These are phyloP conservation scores for Drosophila persimilis DNA, from an alignment of 1,140 invertebrate species.

Conservation along the genomic window DNA sequence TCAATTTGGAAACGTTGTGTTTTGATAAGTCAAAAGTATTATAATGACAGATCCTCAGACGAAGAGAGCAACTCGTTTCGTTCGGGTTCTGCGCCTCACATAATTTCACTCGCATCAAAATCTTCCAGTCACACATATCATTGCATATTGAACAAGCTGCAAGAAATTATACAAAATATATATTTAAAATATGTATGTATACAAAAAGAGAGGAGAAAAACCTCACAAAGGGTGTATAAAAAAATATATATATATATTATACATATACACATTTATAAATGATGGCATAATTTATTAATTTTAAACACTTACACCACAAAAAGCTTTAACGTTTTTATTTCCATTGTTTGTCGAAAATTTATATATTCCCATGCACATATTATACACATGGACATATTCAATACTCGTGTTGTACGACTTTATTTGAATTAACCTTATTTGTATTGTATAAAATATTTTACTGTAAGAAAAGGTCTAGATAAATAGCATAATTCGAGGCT, in stretches of 20 bases:
- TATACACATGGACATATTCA: conserved; percentile 48
- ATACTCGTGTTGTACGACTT: conserved; percentile 32
- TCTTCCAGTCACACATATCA: conserved; percentile 77
- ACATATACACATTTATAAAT: conserved; percentile 45
- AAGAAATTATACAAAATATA: conserved; percentile 57
- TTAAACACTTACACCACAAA: conserved; percentile 43
- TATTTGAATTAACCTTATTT: conserved; percentile 48
- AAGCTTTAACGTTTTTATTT: conserved; percentile 43
- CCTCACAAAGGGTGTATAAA: conserved; percentile 23
- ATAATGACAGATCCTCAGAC: conserved; percentile 8
- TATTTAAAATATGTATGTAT: conserved; percentile 52
- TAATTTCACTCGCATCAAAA: conserved; percentile 55
- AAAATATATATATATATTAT: neutral
- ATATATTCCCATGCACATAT: conserved; percentile 52
- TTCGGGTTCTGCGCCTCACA: conserved; percentile 13
- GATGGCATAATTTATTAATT: conserved; percentile 39
- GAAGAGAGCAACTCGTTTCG: conserved; percentile 4
- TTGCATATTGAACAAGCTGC: conserved; percentile 52
- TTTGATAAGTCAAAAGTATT: conserved; percentile 42
- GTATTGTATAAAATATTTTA: conserved; percentile 70
- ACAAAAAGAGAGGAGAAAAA: conserved; percentile 14
- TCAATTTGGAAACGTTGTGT: conserved; percentile 35
- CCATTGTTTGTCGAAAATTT: conserved; percentile 33
- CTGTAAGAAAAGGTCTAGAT: conserved; percentile 61
- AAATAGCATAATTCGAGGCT: conserved; percentile 54